phyloP scores from a whole-genome alignment of 2,113 vertebrate species.

The Chloroceryle aenea region DNA sequence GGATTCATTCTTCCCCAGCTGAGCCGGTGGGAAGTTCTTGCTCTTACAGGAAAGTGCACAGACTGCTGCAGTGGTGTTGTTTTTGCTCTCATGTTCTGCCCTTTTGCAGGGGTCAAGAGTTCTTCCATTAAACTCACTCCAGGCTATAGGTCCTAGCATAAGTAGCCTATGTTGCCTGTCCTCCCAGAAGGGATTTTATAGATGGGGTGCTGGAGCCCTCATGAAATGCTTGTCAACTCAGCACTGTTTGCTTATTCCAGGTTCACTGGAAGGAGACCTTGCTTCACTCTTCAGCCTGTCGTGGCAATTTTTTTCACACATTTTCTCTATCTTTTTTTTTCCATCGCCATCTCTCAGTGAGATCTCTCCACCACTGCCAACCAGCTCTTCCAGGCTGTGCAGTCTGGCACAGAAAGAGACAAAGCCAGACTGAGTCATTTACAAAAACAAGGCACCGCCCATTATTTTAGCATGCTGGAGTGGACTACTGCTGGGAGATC shows the following conservation, averaged over 20 bases:
- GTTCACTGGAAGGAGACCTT: constrained; percentile 29
- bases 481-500: constrained; percentile 37
- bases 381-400: not conserved
- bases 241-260: not conserved
- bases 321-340: not conserved
- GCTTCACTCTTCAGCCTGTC: not conserved
- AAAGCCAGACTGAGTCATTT: not conserved
- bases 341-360: not conserved
- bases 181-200: not conserved
- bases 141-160: not conserved
- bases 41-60: not conserved
- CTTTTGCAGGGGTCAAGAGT: constrained; percentile 38
- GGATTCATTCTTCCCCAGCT: constrained; percentile 17
- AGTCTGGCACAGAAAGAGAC: constrained; percentile 17
- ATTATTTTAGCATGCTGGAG: not conserved
- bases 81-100: constrained; percentile 31
- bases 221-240: not conserved
- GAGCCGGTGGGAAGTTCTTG: not conserved
- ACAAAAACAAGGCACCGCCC: constrained; percentile 8
- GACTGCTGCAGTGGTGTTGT: not conserved
- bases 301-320: not conserved
- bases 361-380: not conserved
- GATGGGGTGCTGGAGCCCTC: not conserved
- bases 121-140: constrained; percentile 17
- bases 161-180: not conserved